Evolutionary conservation across 2,888 invertebrate genomes (phyloP), one percentile per base, ranked within the genome.

Genomic region (Notodonta ziczac): DNA sequence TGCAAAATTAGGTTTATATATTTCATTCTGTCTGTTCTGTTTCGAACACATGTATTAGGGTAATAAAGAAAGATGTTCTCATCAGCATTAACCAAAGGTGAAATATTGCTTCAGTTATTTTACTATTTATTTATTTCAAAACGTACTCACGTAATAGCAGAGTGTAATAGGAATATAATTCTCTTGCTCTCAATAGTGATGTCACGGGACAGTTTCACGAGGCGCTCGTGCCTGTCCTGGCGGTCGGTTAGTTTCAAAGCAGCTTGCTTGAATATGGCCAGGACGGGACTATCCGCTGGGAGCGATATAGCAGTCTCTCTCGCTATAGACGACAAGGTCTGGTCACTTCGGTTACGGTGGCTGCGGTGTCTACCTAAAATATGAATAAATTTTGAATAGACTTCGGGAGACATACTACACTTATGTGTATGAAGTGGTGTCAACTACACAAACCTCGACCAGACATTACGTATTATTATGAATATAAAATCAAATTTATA

Each of bases 101-200:
- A 24, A 5, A 35, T 35, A 35, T 35, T 35, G 4, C 35, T 35
- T 35, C 35, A 35, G 7, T 24, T 24, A 24, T 24, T 24, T 24
- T 24, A 24, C 24, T 24, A 24, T 24, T 24, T 24, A 24, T 24
- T 24, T 10, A 42, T 10, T 4, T 42, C 9, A 42, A 42, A n/a
- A 32, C n/a, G 35, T 61, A 81, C 90, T 87, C 78, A 95, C 95
- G 92, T 89, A 54, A 91, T 82, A 63, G 96, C 93, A 44, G 97
- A 96, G 84, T 98, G 98, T 24, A 98, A 88, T 12, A 97, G 87
- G 84, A 98, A 98, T 72, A 98, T 98, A 6, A 97, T 96, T 64
- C 98, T 93, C 83, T 98, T 98, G 87, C 98, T 97, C 81, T 98
- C 98, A 71, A 98, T 97, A 0, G 98, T 98, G 24, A 98, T 95